Conservation (phyloP, 2,113 vertebrate species). For the Colossoma macropomum region DNA sequence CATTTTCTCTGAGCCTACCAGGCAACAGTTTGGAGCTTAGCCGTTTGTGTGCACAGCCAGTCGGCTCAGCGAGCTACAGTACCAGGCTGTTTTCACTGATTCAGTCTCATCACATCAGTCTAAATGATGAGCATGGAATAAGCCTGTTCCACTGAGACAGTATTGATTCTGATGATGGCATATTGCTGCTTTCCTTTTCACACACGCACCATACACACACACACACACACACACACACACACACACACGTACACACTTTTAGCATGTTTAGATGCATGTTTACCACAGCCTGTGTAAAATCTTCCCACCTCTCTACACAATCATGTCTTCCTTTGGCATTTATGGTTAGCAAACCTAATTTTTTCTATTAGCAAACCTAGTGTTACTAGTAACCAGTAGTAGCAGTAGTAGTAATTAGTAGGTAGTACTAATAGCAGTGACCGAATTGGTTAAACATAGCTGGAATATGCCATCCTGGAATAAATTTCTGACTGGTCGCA, state of each 20-base stretch:
- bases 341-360: background rate
- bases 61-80: background rate
- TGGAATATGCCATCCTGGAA: too few species aligned
- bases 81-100: background rate
- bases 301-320: background rate
- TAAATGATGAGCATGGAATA: background rate
- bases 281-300: conserved; percentile 9
- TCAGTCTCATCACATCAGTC: background rate
- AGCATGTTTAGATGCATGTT: background rate
- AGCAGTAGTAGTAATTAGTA: too few species aligned
- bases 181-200: background rate
- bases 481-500: too few species aligned
- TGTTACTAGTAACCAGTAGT: background rate
- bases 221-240: conserved; percentile 6
- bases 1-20: background rate
- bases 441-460: too few species aligned
- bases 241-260: background rate
- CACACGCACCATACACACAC: background rate
- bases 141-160: background rate
- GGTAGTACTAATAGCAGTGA: too few species aligned
- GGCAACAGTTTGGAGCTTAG: background rate
- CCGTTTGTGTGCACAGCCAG: background rate
- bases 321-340: background rate
- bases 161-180: conserved; percentile 3
- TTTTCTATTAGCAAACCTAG: background rate